Conservation (phyloP, 2,113 vertebrate species). For the Aplodontia rufa region DNA sequence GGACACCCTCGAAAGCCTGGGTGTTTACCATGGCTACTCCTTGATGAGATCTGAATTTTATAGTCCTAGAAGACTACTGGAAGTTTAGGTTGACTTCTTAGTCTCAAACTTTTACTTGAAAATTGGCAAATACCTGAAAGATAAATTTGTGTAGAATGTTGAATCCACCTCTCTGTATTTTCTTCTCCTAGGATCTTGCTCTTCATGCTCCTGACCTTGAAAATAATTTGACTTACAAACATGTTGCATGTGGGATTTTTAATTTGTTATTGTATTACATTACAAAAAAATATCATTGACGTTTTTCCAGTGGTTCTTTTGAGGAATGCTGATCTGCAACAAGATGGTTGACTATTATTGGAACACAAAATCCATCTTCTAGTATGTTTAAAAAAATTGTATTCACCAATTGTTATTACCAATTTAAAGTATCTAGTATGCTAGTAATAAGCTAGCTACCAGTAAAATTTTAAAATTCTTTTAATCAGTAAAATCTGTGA, state of each 20-base stretch:
- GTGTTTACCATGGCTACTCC: background rate
- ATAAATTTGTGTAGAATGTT: background rate
- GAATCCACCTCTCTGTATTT: background rate
- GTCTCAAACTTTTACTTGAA: background rate
- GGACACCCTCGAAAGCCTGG: background rate
- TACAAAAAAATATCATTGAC: background rate
- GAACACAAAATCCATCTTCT: background rate
- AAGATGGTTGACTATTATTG: background rate
- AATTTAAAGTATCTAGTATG: background rate
- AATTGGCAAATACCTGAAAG: background rate
- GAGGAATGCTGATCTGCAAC: background rate
- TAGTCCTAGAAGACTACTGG: background rate
- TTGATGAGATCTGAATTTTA: background rate
- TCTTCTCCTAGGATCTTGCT: background rate
- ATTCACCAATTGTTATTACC: background rate
- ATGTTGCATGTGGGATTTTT: background rate
- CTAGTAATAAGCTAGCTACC: background rate
- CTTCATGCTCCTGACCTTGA: background rate
- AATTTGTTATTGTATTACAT: background rate
- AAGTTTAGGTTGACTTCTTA: background rate
- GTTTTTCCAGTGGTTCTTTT: background rate
- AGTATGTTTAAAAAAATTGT: background rate
- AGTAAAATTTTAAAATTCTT: background rate
- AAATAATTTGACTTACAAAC: background rate
- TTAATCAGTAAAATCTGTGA: background rate